phyloP scores from a whole-genome alignment of 2,113 vertebrate species.

The Neopipo cinnamomea region DNA sequence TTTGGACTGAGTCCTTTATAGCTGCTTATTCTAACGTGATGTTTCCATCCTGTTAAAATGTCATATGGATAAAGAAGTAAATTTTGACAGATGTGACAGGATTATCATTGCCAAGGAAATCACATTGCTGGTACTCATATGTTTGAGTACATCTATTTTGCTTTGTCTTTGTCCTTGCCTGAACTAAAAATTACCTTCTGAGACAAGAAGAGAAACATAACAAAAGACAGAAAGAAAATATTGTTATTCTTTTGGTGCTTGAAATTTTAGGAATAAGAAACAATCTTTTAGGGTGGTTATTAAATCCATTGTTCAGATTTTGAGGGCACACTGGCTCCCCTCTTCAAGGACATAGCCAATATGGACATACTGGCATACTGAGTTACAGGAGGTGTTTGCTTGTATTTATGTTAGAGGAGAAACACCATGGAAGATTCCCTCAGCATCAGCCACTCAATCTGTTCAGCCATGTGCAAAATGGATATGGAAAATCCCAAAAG shows the following conservation, averaged over 20 bases:
- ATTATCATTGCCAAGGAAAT: conserved; percentile 72
- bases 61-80: conserved; percentile 75
- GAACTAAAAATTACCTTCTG: conserved; percentile 39
- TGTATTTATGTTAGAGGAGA: not conserved
- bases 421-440: not conserved
- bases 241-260: not conserved
- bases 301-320: not conserved
- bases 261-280: not conserved
- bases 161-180: conserved; percentile 52
- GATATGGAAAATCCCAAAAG: not conserved
- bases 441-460: not conserved
- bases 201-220: conserved; percentile 5
- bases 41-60: conserved; percentile 74
- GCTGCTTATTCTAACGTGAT: conserved; percentile 68
- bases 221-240: not conserved
- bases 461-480: not conserved
- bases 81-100: conserved; percentile 74
- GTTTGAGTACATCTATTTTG: conserved; percentile 59
- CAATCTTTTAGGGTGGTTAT: not conserved
- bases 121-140: conserved; percentile 43
- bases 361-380: not conserved
- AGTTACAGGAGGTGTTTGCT: not conserved
- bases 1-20: conserved; percentile 62
- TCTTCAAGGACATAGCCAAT: not conserved
- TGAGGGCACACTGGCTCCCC: not conserved